Evolutionary conservation across 2,888 invertebrate species (phyloP), one percentile per base, ranked within the genome.

Genomic region (Tinea semifulvella): DNA sequence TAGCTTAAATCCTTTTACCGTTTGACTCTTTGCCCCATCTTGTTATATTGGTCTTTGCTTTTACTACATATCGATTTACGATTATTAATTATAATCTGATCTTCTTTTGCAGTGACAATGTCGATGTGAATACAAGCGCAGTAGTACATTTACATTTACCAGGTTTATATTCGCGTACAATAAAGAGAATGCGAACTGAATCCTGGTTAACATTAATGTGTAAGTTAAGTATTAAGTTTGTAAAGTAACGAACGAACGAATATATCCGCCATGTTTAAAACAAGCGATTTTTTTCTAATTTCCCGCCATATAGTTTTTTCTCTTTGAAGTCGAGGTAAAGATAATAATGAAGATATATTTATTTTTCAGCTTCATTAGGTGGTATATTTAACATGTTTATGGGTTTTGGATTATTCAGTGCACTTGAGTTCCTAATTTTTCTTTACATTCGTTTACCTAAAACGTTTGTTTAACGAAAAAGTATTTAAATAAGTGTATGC

Each of bases 311-410:
- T n/a, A n/a, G n/a, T n/a, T n/a, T n/a, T n/a, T n/a, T n/a, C n/a
- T n/a, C n/a, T n/a, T n/a, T n/a, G n/a, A n/a, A n/a, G n/a, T n/a
- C n/a, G n/a, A n/a, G n/a, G n/a, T n/a, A n/a, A 36, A 36, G n/a
- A 22, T 43, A 42, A n/a, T 31, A 28, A 28, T 4, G 5, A 18
- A 43, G 10, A 28, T 26, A 20, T 17, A 11, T 26, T 42, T 46
- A 44, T 43, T 35, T 71, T 64, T 1, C 65, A 80, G 79, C 79
- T 0, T 79, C 79, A 0, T 50, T 80, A 17, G 79, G 79, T 2
- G 79, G 79, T 25, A 70, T 79, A 1, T 80, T 79, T 54, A 80
- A 73, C 50, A 77, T 80, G 79, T 79, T 80, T 50, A 55, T 80
- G 2, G 79, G 79, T 5, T 69, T 79, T 1, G 76, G 79, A 3